phyloP scores from a whole-genome alignment of 2,113 vertebrate species.

The Cacatua alba region DNA sequence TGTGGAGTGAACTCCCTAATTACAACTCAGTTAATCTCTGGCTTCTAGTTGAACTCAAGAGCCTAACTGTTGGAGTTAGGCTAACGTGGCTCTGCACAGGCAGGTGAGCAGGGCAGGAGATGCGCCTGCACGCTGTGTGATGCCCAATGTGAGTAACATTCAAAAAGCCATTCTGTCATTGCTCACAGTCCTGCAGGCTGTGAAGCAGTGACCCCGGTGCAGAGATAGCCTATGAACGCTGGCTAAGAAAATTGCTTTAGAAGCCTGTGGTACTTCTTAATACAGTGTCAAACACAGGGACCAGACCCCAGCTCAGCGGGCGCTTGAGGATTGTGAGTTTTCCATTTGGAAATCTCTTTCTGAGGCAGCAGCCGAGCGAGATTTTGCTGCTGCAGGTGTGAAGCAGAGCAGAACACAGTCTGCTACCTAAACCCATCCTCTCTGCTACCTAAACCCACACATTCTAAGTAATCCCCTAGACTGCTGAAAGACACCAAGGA shows the following conservation, averaged over 20 bases:
- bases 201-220: background rate
- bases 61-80: background rate
- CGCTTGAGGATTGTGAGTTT: background rate
- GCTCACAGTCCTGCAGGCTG: background rate
- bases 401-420: background rate
- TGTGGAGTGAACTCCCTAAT: background rate
- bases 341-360: background rate
- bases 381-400: background rate
- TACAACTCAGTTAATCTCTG: background rate
- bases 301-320: background rate
- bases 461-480: background rate
- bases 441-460: background rate
- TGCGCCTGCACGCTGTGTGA: rapidly evolving
- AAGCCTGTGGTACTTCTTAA: background rate
- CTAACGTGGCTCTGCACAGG: background rate
- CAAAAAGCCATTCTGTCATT: background rate
- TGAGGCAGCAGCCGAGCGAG: background rate
- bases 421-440: background rate
- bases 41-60: background rate
- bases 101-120: background rate
- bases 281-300: background rate
- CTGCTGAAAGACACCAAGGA: background rate
- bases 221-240: background rate
- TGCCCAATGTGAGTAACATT: background rate
- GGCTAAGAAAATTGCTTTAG: background rate